Evolutionary conservation across 2,113 vertebrate species (phyloP), one percentile per base, ranked within the genome.

Genomic region (Orthochromis malagaraziensis): DNA sequence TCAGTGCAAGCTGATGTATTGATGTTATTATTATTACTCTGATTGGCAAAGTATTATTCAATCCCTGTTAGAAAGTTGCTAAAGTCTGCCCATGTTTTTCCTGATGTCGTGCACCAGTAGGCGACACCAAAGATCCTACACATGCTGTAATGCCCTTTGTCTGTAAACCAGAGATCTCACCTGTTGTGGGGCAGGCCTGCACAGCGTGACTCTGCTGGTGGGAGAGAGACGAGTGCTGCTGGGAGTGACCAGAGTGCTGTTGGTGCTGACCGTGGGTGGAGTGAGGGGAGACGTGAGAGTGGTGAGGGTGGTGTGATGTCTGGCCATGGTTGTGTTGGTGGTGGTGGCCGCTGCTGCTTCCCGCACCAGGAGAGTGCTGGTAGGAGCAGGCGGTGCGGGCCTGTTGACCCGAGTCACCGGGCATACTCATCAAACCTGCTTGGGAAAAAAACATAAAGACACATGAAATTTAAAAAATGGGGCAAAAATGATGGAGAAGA

Each of bases 341-440:
- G 88, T 96, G 97, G 85, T 95, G 93, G 81, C 83, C 16, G 68
- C 95, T 91, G 87, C 96, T 91, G 88, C 91, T 96, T 49, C 92
- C 94, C 1, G 58, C 83, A 81, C 96, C 95, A 14, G 97, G 96
- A 80, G 97, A 97, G 89, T 97, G 97, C 87, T 98, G 97, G 93
- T 97, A 98, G 29, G 97, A 97, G 95, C 97, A 97, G 11, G 96
- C 96, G 65, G 96, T 97, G 84, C 97, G 96, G 84, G 95, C 85
- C 92, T 96, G 97, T 86, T 97, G 97, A 83, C 95, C 94, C 49
- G 97, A 94, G 49, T 98, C 97, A 0, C 95, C 94, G 21, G 97
- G 94, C 92, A 97, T 95, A 40, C 92, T 96, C 95, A 97, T 97
- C 95, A 98, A 90, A 92, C 97, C 97, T 97, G 92, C 17, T 35